phyloP scores from a whole-genome alignment of 92 coral and sea anemone genomes.

The Epizoanthus fatuus region DNA sequence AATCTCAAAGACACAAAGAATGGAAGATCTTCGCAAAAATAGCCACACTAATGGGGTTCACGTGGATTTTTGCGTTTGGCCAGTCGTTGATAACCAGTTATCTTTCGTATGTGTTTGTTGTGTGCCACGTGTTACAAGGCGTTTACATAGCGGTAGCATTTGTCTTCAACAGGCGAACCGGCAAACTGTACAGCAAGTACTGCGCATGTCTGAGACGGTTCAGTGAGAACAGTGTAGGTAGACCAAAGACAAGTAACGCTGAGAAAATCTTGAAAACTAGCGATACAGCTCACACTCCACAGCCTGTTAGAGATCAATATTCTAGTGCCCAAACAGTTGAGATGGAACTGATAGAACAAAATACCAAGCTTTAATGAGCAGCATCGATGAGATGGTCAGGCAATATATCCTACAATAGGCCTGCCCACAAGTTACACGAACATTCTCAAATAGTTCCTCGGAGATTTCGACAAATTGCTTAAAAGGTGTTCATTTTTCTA shows the following conservation, averaged over 20 bases:
- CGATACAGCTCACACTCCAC: background rate
- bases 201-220: background rate
- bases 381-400: too few species aligned
- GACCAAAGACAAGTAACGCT: background rate
- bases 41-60: conserved; percentile 47
- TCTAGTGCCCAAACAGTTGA: background rate
- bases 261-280: background rate
- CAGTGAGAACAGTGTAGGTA: background rate
- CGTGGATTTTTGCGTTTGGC: conserved; percentile 34
- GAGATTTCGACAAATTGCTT: too few species aligned
- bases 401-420: too few species aligned
- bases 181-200: conserved; percentile 19
- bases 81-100: background rate
- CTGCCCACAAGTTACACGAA: too few species aligned
- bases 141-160: conserved; percentile 36
- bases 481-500: too few species aligned
- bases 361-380: background rate
- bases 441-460: too few species aligned
- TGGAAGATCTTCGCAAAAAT: conserved; percentile 21
- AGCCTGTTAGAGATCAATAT: background rate
- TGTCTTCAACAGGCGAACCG: conserved; percentile 6
- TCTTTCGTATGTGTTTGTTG: conserved; percentile 17
- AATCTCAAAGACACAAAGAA: conserved; percentile 12
- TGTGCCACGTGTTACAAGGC: conserved; percentile 38
- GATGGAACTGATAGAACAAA: background rate